Evolutionary conservation across 2,888 invertebrate genomes (phyloP).

Genomic region (Lacanobia oleracea): DNA sequence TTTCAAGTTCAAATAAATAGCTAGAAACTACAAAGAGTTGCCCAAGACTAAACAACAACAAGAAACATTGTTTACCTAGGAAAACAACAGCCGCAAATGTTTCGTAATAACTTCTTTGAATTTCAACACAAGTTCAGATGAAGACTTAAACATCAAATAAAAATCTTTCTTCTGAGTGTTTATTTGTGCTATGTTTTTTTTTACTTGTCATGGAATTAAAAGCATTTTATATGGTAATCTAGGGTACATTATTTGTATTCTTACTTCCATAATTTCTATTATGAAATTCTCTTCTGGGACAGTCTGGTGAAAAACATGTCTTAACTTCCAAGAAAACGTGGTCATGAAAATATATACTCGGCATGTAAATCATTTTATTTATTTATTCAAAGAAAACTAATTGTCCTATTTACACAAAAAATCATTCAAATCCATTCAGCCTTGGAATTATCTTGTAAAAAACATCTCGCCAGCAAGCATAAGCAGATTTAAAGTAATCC

Average conservation of each 20-base stretch:
- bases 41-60: not conserved
- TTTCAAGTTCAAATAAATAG: not conserved
- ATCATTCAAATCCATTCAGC: no score
- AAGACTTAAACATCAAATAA: constrained; percentile 10
- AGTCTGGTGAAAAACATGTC: no score
- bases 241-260: not conserved
- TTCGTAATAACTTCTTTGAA: constrained; percentile 13
- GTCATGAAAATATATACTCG: no score
- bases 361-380: no score
- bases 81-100: not conserved
- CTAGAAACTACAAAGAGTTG: not conserved
- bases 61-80: not conserved
- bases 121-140: constrained; percentile 12
- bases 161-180: constrained; percentile 1
- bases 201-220: not conserved
- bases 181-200: not conserved
- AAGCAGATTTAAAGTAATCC: no score
- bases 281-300: not conserved
- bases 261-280: not conserved
- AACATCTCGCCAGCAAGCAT: no score
- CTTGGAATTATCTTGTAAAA: no score
- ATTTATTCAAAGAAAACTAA: no score
- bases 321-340: no score
- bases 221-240: not conserved
- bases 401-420: no score